These are phyloP conservation scores for Crenichthys baileyi DNA, from an alignment of 2,797 vertebrate genomes.

Conservation along the genomic window DNA sequence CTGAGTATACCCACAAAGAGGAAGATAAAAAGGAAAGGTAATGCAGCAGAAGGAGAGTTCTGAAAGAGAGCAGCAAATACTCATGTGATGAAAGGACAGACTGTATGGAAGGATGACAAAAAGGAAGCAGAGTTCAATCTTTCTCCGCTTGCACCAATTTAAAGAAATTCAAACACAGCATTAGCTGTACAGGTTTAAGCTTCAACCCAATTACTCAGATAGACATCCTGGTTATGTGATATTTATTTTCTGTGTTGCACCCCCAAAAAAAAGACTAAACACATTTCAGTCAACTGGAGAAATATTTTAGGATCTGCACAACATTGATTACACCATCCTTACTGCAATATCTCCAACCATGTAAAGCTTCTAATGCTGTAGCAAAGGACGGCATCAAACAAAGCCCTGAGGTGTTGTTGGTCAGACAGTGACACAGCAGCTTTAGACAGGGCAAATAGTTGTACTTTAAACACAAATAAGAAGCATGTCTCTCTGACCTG, in stretches of 20 bases:
- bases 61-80: conserved; percentile 11
- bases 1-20: conserved; percentile 26
- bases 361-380: background rate
- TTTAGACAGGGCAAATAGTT: background rate
- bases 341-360: background rate
- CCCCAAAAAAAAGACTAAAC: background rate
- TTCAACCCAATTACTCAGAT: background rate
- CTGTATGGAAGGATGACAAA: background rate
- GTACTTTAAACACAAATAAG: background rate
- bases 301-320: background rate
- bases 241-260: background rate
- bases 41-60: conserved; percentile 18
- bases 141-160: background rate
- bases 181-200: background rate
- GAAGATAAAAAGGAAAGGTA: conserved; percentile 38
- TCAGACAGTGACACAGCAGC: too few relatives aligned
- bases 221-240: background rate
- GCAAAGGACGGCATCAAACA: background rate
- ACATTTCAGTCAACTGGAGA: background rate
- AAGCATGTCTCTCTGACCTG: background rate
- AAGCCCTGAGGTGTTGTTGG: background rate
- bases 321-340: background rate
- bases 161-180: background rate
- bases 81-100: background rate
- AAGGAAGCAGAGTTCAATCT: background rate